Conservation (phyloP, 2,113 vertebrate species). For the Agapornis roseicollis region DNA sequence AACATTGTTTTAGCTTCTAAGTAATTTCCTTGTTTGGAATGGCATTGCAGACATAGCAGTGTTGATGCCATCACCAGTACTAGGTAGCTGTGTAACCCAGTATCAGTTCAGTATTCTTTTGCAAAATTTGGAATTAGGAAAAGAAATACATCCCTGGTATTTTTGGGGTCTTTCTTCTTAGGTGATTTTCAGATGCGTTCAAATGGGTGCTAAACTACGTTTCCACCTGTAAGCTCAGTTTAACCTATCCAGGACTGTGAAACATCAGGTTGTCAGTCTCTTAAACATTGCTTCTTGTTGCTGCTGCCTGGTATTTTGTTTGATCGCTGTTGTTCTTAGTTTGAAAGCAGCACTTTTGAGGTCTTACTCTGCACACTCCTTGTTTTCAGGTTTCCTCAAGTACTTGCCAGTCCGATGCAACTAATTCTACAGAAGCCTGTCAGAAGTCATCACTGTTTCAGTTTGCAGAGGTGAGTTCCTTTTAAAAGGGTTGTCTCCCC, state of each 20-base stretch:
- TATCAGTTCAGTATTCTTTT: neutral
- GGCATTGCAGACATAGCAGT: neutral
- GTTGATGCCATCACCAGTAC: neutral
- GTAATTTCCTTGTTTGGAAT: neutral
- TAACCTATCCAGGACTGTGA: neutral
- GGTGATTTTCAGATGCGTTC: neutral
- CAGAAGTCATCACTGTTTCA: constrained; percentile 84
- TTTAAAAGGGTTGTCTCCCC: neutral
- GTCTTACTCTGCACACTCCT: neutral
- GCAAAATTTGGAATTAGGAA: neutral
- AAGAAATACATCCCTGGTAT: neutral
- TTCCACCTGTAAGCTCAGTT: neutral
- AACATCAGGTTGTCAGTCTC: neutral
- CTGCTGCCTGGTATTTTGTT: neutral
- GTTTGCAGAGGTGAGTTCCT: constrained; percentile 83
- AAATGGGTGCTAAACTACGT: neutral
- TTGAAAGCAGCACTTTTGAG: neutral
- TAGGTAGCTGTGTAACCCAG: neutral
- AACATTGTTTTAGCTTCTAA: neutral
- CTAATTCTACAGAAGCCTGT: constrained; percentile 79
- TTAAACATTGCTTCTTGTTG: neutral
- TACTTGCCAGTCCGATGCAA: constrained; percentile 75
- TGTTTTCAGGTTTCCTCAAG: constrained; percentile 80
- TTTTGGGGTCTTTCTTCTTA: neutral
- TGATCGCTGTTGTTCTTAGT: neutral